Conservation (phyloP, 2,888 invertebrate species). For the Rhaphigaster nebulosa region DNA sequence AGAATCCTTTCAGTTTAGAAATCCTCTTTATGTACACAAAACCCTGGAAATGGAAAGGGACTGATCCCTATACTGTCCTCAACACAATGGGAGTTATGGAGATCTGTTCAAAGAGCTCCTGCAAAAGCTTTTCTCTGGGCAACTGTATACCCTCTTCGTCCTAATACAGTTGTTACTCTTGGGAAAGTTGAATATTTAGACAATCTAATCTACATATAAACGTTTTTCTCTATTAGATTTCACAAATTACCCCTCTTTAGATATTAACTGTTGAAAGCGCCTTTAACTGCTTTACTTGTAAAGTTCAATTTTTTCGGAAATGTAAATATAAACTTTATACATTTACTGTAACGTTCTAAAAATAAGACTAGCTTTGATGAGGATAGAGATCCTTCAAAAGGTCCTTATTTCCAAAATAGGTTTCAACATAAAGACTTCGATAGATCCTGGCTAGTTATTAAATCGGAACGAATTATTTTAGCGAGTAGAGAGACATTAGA, state of each 20-base stretch:
- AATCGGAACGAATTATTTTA: too few species aligned
- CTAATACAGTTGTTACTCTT: not conserved
- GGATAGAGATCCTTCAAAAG: too few species aligned
- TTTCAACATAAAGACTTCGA: too few species aligned
- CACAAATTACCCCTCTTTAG: not conserved
- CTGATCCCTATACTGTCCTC: constrained; percentile 24
- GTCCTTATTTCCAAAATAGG: too few species aligned
- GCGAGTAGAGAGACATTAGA: too few species aligned
- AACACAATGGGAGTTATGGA: constrained; percentile 39
- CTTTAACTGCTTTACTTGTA: too few species aligned
- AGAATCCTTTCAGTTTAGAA: constrained; percentile 25
- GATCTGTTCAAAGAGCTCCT: constrained; percentile 8
- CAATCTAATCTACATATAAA: not conserved
- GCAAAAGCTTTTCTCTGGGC: constrained; percentile 23
- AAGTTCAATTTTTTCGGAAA: too few species aligned
- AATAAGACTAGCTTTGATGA: too few species aligned
- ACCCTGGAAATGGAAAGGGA: constrained; percentile 21
- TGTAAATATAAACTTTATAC: too few species aligned
- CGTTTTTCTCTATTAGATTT: not conserved
- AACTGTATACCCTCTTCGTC: not conserved
- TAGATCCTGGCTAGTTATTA: too few species aligned
- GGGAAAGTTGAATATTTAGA: not conserved
- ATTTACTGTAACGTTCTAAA: too few species aligned
- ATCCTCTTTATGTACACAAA: constrained; percentile 31
- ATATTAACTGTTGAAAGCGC: not conserved